Evolutionary conservation across 2,113 vertebrate species (phyloP), one percentile per base, ranked within the genome.

Genomic region (Nestor notabilis): DNA sequence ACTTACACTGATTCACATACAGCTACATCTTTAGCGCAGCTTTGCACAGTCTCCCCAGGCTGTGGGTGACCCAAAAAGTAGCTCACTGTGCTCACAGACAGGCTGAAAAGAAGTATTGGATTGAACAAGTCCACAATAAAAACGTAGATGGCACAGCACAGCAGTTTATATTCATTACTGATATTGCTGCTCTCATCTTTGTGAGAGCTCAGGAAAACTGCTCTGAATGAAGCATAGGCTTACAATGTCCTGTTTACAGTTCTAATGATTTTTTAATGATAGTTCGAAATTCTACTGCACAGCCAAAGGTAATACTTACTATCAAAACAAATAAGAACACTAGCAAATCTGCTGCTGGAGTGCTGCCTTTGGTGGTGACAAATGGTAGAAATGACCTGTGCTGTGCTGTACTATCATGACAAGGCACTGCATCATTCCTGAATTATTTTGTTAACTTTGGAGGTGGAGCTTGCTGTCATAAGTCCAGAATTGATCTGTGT

Each of bases 261-360:
- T 83, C 44, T 90, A 96, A 96, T 77, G 82, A 78, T 76, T 94
- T 95, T 95, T 87, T 89, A 93, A 94, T 85, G 74, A 43, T 77
- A 49, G 55, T 37, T 53, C 87, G 74, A 94, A 95, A 94, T 91
- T 90, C 8, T 14, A 46, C 49, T 93, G 33, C 39, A 35, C 58
- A 83, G 89, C 81, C 76, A 87, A 95, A 95, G 84, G 63, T 80
- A 63, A 87, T 92, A 28, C 35, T 43, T 75, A 33, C 86, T 50
- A 58, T 37, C 1, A 9, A 95, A 96, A 89, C 41, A 92, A 95
- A 93, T 88, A 66, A 87, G 71, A 90, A 29, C 49, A 9, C 8
- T 39, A 47, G 35, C 0, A 0, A 83, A 81, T 74, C 41, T 92
- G 77, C 63, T 92, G 74, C 65, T 43, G 80, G n/a, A 33, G 18